Base-by-base conservation (phyloP, 2,113 vertebrate genomes). In the Ceyx margarethae region DNA sequence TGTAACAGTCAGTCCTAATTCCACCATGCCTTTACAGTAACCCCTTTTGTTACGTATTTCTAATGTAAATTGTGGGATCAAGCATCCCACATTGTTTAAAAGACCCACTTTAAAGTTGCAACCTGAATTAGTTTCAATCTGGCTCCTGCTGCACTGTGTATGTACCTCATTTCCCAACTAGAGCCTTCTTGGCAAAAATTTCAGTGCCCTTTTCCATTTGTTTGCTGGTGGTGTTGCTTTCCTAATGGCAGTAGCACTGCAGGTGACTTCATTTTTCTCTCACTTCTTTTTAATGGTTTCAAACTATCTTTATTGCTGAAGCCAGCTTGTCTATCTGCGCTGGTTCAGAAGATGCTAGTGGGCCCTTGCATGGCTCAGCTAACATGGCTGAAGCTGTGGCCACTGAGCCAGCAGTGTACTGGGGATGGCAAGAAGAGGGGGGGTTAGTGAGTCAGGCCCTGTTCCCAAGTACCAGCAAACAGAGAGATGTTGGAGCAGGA, bases 331-430 rank as follows among this genome's bases (percentile, higher is more conserved):
- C 85, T 75, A 62, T 73, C 88, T 92, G 94, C 0, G 2, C 46
- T 2, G 4, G 69, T 42, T 61, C 66, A 19, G 89, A 54, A 84
- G 67, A 58, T 61, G 45, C 76, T 86, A 31, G 37, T 17, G 77
- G 80, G 45, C 26, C 37, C 11, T 75, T 22, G 61, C 40, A 10
- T 1, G 73, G 68, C 60, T 69, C 35, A 2, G 80, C 54, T 50
- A n/a, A 42, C 35, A 1, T 0, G 3, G 82, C 29, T 19, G 2
- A 0, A 2, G 82, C n/a, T 19, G 2, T 0, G 50, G 58, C 37
- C 15, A 18, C 0, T 0, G 42, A 68, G 26, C 37, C 82, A 58
- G 19, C 10, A 4, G 46, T 2, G 8, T 26, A 1, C 6, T 40
- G 60, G 42, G 50, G 21, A 22, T 22, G 45, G 58, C 75, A 85